A percentile compares a stretch with the other conserved stretches of the same genome.
phyloP scores from a whole-genome alignment of 2,113 vertebrate genomes.

The Vimba vimba region DNA sequence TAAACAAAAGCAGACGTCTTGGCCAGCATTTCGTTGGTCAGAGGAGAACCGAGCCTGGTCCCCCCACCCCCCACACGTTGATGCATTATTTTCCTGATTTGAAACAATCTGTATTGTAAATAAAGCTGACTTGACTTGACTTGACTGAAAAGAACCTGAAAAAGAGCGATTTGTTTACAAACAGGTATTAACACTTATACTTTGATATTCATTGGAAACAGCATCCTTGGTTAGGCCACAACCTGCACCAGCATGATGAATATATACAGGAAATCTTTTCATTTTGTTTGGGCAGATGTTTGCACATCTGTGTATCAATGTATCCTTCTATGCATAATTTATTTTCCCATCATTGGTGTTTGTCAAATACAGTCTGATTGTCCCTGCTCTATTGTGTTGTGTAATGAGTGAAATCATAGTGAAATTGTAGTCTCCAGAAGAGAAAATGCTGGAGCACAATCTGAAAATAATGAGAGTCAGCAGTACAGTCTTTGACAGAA shows the following conservation, averaged over 20 bases:
- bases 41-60: too few relatives aligned
- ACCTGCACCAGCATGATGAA: neutral
- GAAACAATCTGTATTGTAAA: too few relatives aligned
- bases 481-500: neutral
- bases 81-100: too few relatives aligned
- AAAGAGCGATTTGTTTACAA: neutral
- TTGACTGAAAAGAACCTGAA: neutral
- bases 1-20: neutral
- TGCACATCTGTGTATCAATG: neutral
- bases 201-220: neutral
- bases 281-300: neutral
- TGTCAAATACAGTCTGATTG: neutral
- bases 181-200: neutral
- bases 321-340: neutral
- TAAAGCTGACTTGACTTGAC: too few relatives aligned
- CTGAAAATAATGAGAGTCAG: conserved; percentile 9
- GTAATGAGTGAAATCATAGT: neutral
- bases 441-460: neutral
- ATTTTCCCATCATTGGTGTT: neutral
- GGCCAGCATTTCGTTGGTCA: too few relatives aligned
- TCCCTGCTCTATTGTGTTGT: neutral
- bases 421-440: neutral
- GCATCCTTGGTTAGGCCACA: neutral
- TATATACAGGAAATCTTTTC: neutral
- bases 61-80: too few relatives aligned